Percentiles rank a stretch among this genome's conserved stretches.
These are phyloP conservation scores for Heliocidaris tuberculata DNA, from an alignment of 35 echinoderm and acorn worm genomes.

Conservation along the genomic window DNA sequence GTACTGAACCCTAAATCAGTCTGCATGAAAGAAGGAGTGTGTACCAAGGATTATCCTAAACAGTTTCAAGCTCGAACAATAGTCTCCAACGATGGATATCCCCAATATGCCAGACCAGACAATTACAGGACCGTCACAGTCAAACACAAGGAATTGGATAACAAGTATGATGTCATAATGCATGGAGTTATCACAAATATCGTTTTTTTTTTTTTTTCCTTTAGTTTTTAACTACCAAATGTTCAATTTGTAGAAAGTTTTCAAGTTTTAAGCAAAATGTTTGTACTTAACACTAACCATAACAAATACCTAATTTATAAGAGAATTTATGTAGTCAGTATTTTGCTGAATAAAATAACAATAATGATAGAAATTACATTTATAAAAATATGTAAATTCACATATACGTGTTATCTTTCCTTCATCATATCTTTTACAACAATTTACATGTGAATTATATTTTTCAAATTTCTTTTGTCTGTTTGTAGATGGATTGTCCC, in stretches of 20 bases:
- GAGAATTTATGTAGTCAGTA: background rate
- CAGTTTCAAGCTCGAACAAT: background rate
- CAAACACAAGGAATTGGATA: background rate
- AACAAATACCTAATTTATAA: too few species aligned
- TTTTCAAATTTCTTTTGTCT: too few species aligned
- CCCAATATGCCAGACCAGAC: background rate
- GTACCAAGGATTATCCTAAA: slow-evolving; percentile 56
- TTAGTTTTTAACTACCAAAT: too few species aligned
- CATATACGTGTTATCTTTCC: background rate
- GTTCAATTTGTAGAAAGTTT: too few species aligned
- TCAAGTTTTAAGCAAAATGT: too few species aligned
- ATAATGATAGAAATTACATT: background rate
- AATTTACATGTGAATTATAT: too few species aligned
- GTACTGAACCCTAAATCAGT: background rate
- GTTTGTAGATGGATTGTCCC: background rate
- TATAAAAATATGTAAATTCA: too few species aligned
- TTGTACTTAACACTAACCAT: too few species aligned
- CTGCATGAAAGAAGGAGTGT: slow-evolving; percentile 49
- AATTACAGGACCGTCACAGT: background rate
- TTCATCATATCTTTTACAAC: too few species aligned
- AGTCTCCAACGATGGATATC: background rate
- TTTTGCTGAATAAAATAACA: background rate
- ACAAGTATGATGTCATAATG: too few species aligned
- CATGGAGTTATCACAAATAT: too few species aligned
- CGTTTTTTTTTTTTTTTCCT: too few species aligned